phyloP scores from a whole-genome alignment of 64 coral and sea anemone species.

The Trachythela sp. region DNA sequence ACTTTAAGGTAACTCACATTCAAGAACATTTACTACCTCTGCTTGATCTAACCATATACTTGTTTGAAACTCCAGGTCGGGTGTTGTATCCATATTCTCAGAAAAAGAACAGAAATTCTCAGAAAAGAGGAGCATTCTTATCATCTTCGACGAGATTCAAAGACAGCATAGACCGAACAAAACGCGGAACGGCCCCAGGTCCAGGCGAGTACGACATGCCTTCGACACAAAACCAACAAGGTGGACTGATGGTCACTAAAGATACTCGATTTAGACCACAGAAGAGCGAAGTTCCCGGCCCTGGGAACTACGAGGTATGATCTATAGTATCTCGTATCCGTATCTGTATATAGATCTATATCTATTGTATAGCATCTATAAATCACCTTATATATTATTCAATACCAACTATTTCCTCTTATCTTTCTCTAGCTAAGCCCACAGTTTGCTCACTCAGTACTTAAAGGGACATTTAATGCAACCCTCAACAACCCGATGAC shows the following conservation, averaged over 20 bases:
- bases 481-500: slow-evolving; percentile 81
- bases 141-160: slow-evolving; percentile 67
- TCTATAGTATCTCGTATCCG: too few relatives aligned
- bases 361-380: too few relatives aligned
- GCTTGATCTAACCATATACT: too few relatives aligned
- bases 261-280: slow-evolving; percentile 46
- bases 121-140: slow-evolving; percentile 77
- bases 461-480: slow-evolving; percentile 91
- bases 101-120: slow-evolving; percentile 51
- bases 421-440: slow-evolving; percentile 64
- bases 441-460: slow-evolving; percentile 60
- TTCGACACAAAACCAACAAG: background rate
- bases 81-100: slow-evolving; percentile 77
- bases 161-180: slow-evolving; percentile 23
- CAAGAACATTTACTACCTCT: background rate
- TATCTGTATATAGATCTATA: too few relatives aligned
- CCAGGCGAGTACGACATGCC: slow-evolving; percentile 58
- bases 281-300: slow-evolving; percentile 57
- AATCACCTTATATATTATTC: too few relatives aligned
- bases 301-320: slow-evolving; percentile 67
- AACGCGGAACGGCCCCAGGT: background rate
- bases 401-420: background rate
- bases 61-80: slow-evolving; percentile 38
- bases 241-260: slow-evolving; percentile 61
- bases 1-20: slow-evolving; percentile 21